Evolutionary conservation across 2,797 vertebrate genomes (phyloP).

Genomic region (Thamnophis elegans): DNA sequence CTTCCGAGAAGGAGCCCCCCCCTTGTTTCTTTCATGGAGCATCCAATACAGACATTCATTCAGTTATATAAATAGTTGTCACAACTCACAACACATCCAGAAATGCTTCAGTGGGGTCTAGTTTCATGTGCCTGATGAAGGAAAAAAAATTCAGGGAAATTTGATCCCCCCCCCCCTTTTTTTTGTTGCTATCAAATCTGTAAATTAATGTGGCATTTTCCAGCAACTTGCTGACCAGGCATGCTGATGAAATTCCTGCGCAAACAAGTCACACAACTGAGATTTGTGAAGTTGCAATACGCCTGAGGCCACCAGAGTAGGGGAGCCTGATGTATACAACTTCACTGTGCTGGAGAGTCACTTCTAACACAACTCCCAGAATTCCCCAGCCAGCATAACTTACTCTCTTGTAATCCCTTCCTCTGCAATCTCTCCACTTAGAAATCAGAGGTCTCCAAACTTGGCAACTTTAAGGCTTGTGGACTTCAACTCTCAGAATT

Average conservation of each 20-base stretch:
- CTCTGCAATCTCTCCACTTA: too few relatives aligned
- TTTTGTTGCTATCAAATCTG: neutral
- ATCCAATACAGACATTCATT: neutral
- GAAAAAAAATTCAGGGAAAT: neutral
- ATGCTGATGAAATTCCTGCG: neutral
- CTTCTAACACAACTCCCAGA: neutral
- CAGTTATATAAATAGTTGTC: neutral
- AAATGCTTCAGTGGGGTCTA: neutral
- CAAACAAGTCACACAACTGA: neutral
- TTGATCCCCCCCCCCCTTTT: neutral
- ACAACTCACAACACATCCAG: neutral
- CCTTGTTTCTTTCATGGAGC: neutral
- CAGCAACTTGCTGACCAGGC: neutral
- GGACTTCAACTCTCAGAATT: too few relatives aligned
- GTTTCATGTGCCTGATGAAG: neutral
- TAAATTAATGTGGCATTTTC: neutral
- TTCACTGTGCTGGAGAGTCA: neutral
- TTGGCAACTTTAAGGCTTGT: too few relatives aligned
- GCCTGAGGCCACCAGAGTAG: neutral
- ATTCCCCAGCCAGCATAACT: too few relatives aligned
- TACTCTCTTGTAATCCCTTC: too few relatives aligned
- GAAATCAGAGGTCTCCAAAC: too few relatives aligned
- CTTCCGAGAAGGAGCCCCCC: neutral
- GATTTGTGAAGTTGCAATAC: neutral
- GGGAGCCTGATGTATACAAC: neutral